Evolutionary conservation across 1,140 invertebrate genomes (phyloP).

Genomic region (Stegodyphus dumicola): DNA sequence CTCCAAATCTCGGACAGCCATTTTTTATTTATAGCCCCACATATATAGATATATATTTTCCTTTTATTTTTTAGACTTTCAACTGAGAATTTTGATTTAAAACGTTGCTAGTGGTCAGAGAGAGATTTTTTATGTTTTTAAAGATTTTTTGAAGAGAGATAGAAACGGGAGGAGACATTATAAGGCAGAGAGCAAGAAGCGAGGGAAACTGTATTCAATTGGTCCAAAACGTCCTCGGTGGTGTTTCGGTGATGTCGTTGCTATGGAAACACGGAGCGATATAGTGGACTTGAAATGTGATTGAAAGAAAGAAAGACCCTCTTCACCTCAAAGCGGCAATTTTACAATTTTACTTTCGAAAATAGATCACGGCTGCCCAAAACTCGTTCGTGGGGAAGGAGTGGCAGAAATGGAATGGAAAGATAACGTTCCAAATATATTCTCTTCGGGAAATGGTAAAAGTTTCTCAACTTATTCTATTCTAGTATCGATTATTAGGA

Average conservation of each 20-base stretch:
- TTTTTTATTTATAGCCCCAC: conserved; percentile 57
- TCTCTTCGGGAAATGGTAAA: too few species aligned
- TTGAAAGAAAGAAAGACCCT: conserved; percentile 19
- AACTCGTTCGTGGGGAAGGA: too few species aligned
- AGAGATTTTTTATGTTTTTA: background rate
- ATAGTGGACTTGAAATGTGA: conserved; percentile 56
- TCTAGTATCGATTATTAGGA: too few species aligned
- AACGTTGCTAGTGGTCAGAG: conserved; percentile 25
- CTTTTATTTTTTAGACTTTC: conserved; percentile 22
- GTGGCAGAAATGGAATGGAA: too few species aligned
- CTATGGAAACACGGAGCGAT: conserved; percentile 28
- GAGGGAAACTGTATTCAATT: conserved; percentile 34
- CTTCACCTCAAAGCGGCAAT: conserved; percentile 52
- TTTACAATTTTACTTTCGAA: conserved; percentile 57
- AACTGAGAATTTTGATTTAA: conserved; percentile 56
- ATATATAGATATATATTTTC: conserved; percentile 9
- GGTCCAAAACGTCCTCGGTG: conserved; percentile 25
- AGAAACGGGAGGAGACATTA: background rate
- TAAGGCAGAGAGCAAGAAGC: background rate
- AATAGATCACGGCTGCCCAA: conserved; percentile 35
- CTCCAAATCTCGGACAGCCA: conserved; percentile 55
- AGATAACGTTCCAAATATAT: too few species aligned
- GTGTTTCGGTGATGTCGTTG: conserved; percentile 8
- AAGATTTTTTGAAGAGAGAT: conserved; percentile 6
- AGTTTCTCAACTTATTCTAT: too few species aligned